Evolutionary conservation across 2,797 vertebrate species (phyloP).

Genomic region (Anniella stebbinsi): DNA sequence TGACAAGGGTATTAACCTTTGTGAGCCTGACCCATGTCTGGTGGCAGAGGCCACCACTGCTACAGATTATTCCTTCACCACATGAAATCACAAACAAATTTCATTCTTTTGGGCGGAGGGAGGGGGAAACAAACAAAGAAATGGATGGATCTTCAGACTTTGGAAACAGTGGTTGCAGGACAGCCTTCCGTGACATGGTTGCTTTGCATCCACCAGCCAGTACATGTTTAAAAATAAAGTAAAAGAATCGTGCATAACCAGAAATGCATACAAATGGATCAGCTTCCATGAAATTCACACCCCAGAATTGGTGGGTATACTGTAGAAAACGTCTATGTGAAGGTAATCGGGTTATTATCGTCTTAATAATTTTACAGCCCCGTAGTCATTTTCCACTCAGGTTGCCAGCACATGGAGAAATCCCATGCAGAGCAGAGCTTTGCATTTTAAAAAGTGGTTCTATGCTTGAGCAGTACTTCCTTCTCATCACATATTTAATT

Average conservation of each 20-base stretch:
- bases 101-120: not conserved
- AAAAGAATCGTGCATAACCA: not conserved
- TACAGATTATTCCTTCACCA: conserved; percentile 2
- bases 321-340: not conserved
- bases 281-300: not conserved
- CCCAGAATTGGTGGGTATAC: not conserved
- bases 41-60: conserved; percentile 40
- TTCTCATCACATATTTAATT: not conserved
- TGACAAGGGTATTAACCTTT: conserved; percentile 40
- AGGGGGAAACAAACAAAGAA: not conserved
- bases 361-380: not conserved
- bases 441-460: not conserved
- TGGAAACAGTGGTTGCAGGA: accelerated
- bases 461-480: not conserved
- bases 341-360: not conserved
- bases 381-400: not conserved
- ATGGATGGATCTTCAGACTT: not conserved
- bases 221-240: not conserved
- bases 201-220: not conserved
- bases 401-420: not conserved
- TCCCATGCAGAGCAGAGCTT: not conserved
- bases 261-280: not conserved
- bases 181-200: not conserved
- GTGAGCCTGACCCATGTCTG: conserved; percentile 24
- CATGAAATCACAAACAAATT: conserved; percentile 27